A percentile compares a stretch with the other conserved stretches of the same genome.
These are phyloP conservation scores for Hyles euphorbiae DNA, from an alignment of 1,140 invertebrate species.

Conservation along the genomic window DNA sequence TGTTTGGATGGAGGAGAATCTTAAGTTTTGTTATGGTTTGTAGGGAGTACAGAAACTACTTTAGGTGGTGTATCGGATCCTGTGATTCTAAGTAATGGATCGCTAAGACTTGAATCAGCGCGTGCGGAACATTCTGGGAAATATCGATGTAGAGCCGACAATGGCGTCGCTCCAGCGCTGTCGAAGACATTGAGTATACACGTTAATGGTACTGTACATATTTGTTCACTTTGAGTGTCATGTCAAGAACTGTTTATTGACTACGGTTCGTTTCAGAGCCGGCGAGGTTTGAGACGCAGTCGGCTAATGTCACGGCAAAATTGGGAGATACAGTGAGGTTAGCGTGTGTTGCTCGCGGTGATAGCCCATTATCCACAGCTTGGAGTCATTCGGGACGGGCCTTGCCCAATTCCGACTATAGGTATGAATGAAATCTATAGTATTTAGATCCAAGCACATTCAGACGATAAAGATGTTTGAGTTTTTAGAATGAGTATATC, in stretches of 20 bases:
- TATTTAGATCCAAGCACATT: too few species aligned
- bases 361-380: constrained; percentile 87
- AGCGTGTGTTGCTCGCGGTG: constrained; percentile 89
- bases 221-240: neutral
- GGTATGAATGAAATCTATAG: constrained; percentile 41
- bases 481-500: constrained; percentile 69
- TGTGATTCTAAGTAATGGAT: constrained; percentile 80
- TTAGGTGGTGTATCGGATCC: constrained; percentile 63
- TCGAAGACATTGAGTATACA: constrained; percentile 86
- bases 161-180: constrained; percentile 87
- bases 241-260: too few species aligned
- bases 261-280: constrained; percentile 77
- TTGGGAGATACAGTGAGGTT: constrained; percentile 82
- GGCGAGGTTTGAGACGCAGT: constrained; percentile 84
- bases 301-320: constrained; percentile 82
- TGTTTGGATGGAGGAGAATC: too few species aligned
- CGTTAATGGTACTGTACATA: constrained; percentile 80
- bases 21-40: constrained; percentile 16
- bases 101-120: constrained; percentile 82
- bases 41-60: constrained; percentile 61
- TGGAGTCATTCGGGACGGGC: constrained; percentile 80
- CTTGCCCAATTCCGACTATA: constrained; percentile 76
- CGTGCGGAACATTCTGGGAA: constrained; percentile 86
- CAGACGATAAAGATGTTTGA: neutral
- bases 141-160: constrained; percentile 91